Evolutionary conservation across 2,797 vertebrate genomes (phyloP).

Genomic region (Phalloptychus januarius): DNA sequence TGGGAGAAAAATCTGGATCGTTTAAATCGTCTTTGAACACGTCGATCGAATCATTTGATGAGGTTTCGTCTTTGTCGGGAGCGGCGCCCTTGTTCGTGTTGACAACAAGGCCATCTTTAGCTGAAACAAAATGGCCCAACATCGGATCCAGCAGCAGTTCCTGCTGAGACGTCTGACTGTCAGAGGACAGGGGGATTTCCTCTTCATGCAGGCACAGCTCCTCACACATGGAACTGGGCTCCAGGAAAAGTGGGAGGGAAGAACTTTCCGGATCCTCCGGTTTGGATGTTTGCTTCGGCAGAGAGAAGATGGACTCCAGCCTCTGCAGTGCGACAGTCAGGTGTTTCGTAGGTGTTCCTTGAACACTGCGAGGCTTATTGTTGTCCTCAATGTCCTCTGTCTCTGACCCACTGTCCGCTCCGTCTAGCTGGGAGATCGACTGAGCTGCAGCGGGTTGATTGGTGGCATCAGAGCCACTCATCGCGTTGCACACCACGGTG

Average conservation of each 20-base stretch:
- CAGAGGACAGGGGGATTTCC: conserved; percentile 49
- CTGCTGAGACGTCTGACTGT: conserved; percentile 25
- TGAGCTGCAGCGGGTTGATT: conserved; percentile 58
- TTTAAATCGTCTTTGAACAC: conserved; percentile 67
- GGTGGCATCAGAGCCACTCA: conserved; percentile 51
- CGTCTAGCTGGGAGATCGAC: conserved; percentile 88
- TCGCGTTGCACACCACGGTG: conserved; percentile 79
- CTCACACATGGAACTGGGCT: conserved; percentile 24
- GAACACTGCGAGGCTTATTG: conserved; percentile 22
- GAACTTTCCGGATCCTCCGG: conserved; percentile 20
- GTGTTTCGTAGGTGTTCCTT: conserved; percentile 59
- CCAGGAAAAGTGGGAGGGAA: conserved; percentile 30
- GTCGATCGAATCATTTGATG: conserved; percentile 53
- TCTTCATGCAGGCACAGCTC: conserved; percentile 60
- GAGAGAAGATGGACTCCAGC: conserved; percentile 56
- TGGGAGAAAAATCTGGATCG: conserved; percentile 63
- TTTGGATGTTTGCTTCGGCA: conserved; percentile 27
- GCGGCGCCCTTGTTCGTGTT: not conserved
- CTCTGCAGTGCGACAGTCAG: conserved; percentile 56
- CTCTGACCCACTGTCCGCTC: conserved; percentile 88
- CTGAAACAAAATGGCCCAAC: conserved; percentile 66
- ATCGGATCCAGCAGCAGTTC: conserved; percentile 66
- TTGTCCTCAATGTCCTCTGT: conserved; percentile 79
- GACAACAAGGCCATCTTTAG: conserved; percentile 29
- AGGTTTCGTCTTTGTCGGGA: conserved; percentile 50